Conservation (phyloP, 2,113 vertebrate species). For the Chlamydotis undulata region DNA sequence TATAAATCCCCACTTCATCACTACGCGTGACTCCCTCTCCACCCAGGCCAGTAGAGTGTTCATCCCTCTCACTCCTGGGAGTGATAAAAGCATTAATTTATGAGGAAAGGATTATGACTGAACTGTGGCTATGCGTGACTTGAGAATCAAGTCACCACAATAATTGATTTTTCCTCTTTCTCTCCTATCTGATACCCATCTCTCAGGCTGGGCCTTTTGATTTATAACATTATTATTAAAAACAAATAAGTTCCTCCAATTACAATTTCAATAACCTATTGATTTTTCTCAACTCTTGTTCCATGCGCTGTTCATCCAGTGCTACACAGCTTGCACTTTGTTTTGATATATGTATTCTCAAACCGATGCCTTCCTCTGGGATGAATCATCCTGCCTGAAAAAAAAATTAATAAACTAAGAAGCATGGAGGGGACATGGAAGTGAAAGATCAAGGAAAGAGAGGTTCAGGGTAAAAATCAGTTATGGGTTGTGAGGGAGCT, state of each 20-base stretch:
- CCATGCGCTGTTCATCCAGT: not conserved
- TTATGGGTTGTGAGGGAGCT: not conserved
- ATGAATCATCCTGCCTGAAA: not conserved
- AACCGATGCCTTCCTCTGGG: not conserved
- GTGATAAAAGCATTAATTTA: constrained; percentile 25
- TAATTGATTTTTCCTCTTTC: constrained; percentile 17
- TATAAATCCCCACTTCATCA: not conserved
- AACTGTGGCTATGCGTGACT: not conserved
- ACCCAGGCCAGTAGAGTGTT: not conserved
- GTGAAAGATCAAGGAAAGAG: not conserved
- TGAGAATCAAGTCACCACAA: not conserved
- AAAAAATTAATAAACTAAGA: not conserved
- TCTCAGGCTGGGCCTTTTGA: not conserved
- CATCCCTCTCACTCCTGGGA: not conserved
- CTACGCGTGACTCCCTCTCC: not conserved
- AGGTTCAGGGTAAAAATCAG: not conserved
- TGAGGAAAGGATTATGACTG: not conserved
- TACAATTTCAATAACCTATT: constrained; percentile 45
- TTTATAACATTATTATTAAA: constrained; percentile 31
- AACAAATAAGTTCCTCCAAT: constrained; percentile 45
- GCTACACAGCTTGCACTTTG: not conserved
- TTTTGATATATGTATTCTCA: not conserved
- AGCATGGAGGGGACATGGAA: not conserved
- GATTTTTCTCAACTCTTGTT: not conserved
- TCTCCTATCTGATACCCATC: not conserved